phyloP scores from a whole-genome alignment of 2,888 invertebrate species.

The Tanaodytes sp. region DNA sequence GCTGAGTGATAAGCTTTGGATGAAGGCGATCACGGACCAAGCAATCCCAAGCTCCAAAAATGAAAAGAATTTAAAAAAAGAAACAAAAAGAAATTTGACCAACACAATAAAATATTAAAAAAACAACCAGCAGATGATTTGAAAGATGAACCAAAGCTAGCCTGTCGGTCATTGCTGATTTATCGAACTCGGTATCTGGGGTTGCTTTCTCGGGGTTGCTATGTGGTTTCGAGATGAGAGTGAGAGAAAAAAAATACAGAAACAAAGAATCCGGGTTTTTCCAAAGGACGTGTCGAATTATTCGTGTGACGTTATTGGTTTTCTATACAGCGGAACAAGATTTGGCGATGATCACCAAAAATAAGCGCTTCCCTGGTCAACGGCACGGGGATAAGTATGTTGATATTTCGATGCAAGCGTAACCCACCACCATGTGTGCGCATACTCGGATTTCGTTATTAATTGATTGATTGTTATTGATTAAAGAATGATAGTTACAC shows the following conservation, averaged over 20 bases:
- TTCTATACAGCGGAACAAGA: slow-evolving; percentile 22
- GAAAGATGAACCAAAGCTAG: slow-evolving; percentile 28
- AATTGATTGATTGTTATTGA: slow-evolving; percentile 37
- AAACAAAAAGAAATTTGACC: too few relatives aligned
- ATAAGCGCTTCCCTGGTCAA: slow-evolving; percentile 27
- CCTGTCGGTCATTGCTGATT: slow-evolving; percentile 32
- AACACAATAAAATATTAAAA: too few relatives aligned
- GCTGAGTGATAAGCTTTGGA: slow-evolving; percentile 46
- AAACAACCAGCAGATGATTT: slow-evolving; percentile 42
- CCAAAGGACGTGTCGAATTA: too few relatives aligned
- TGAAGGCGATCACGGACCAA: slow-evolving; percentile 39
- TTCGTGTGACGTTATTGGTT: background rate
- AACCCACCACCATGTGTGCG: slow-evolving; percentile 66
- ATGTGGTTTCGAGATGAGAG: background rate
- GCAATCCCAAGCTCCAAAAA: slow-evolving; percentile 47
- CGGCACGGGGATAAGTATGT: slow-evolving; percentile 37
- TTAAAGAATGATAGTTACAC: slow-evolving; percentile 56
- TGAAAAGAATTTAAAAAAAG: too few relatives aligned
- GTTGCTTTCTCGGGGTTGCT: too few relatives aligned
- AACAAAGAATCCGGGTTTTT: too few relatives aligned
- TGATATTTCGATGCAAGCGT: slow-evolving; percentile 64
- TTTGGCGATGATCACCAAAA: too few relatives aligned
- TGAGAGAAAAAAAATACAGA: background rate
- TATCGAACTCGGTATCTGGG: too few relatives aligned
- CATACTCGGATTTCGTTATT: slow-evolving; percentile 57